These are phyloP conservation scores for Dipodomys ordii DNA, from an alignment of 2,113 vertebrate species.

Conservation along the genomic window DNA sequence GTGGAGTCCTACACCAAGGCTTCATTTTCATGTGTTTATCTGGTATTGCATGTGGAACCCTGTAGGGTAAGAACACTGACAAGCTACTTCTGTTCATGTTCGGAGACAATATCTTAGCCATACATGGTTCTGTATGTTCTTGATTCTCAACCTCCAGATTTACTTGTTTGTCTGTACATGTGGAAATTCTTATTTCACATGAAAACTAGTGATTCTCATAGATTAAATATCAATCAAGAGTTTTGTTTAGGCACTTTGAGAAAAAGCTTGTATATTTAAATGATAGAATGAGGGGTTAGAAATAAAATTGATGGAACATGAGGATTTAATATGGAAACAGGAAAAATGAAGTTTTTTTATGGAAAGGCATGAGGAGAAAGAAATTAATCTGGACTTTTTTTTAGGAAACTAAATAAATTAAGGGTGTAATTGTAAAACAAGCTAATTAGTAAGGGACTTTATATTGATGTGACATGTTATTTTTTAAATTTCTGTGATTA, in stretches of 20 bases:
- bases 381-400: constrained; percentile 26
- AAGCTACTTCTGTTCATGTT: neutral
- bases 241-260: neutral
- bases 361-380: constrained; percentile 21
- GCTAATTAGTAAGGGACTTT: constrained; percentile 46
- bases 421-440: constrained; percentile 12
- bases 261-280: neutral
- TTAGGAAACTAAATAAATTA: neutral
- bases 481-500: constrained; percentile 11
- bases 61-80: neutral
- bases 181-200: constrained; percentile 39
- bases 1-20: neutral
- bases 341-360: neutral
- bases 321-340: neutral
- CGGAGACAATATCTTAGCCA: neutral
- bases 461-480: neutral
- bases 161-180: neutral
- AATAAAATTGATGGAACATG: neutral
- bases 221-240: neutral
- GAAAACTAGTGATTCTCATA: constrained; percentile 26
- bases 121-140: constrained; percentile 11
- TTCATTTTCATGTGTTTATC: constrained; percentile 39
- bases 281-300: neutral
- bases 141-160: neutral
- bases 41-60: neutral